phyloP scores from a whole-genome alignment of 2,113 vertebrate species.

The Neopipo cinnamomea region DNA sequence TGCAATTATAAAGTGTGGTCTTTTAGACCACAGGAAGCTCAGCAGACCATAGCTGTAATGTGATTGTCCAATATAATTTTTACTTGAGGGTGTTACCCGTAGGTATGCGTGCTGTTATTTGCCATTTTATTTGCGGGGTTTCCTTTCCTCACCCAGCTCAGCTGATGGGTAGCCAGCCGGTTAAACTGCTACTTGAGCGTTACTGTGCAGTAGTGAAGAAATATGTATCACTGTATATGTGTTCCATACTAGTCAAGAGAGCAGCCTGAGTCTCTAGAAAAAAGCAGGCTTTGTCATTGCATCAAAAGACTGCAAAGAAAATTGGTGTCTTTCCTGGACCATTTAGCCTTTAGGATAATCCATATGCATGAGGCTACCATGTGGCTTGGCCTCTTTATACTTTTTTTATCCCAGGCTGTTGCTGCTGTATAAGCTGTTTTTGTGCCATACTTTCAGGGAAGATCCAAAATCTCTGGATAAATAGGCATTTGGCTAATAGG shows the following conservation, averaged over 20 bases:
- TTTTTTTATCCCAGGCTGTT: not conserved
- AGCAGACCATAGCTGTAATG: not conserved
- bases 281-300: not conserved
- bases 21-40: not conserved
- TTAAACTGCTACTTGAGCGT: not conserved
- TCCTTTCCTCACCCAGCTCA: not conserved
- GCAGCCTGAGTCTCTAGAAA: not conserved
- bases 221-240: not conserved
- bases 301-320: not conserved
- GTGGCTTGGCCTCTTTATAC: not conserved
- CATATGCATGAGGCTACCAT: not conserved
- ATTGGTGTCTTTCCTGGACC: not conserved
- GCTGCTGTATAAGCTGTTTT: not conserved
- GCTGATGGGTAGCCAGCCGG: not conserved
- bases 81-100: not conserved
- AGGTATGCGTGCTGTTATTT: not conserved
- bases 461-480: not conserved
- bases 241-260: not conserved
- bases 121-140: not conserved
- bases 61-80: not conserved
- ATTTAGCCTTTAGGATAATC: not conserved
- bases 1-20: not conserved
- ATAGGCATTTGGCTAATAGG: constrained; percentile 1
- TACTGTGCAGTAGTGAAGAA: not conserved
- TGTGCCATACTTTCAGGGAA: not conserved